Base-by-base conservation (phyloP, 2,797 vertebrate species). In the Fratercula arctica region DNA sequence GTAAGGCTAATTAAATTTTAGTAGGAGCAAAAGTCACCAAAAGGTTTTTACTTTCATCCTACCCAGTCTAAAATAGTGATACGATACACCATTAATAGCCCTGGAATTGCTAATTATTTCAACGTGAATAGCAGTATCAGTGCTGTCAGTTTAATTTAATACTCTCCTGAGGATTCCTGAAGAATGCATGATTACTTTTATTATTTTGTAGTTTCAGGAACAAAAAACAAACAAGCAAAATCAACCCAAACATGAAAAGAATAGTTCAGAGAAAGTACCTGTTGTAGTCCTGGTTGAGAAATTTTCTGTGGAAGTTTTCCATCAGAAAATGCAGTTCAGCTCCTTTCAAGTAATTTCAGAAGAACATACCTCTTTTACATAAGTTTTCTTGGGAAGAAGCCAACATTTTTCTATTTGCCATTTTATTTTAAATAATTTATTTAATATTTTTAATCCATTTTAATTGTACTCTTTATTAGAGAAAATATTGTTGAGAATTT, bases 1-100 rank as follows among this genome's bases (percentile, higher is more conserved):
- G 95, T 93, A 97, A 97, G 96, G 94, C 96, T 98, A 98, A 98
- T 98, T 98, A 98, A 98, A 98, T 98, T 98, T 98, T 98, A 98
- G 97, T 96, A 96, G 97, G 97, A 98, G 97, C 97, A 98, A 97
- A 97, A 98, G 97, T 98, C 97, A 98, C 96, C 96, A 94, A 97
- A 98, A 98, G 95, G 96, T 96, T 98, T 97, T 97, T 97, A 90
- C 97, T 98, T 98, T 98, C 94, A 97, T 98, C 96, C 85, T 97
- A 95, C 37, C 56, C 67, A 85, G 86, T 97, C 95, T 98, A 97
- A 97, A 98, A 97, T 92, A 97, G 96, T 95, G 95, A 96, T 97
- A 97, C 95, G 97, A 97, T 95, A 53, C 85, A 81, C 85, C 96
- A 96, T 97, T 97, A 98, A 97, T 97, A 97, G 93, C 97, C 90